Percentiles rank a stretch among this genome's conserved stretches.
phyloP scores from a whole-genome alignment of 2,888 invertebrate genomes.

The Drosophila pseudotalamancana region DNA sequence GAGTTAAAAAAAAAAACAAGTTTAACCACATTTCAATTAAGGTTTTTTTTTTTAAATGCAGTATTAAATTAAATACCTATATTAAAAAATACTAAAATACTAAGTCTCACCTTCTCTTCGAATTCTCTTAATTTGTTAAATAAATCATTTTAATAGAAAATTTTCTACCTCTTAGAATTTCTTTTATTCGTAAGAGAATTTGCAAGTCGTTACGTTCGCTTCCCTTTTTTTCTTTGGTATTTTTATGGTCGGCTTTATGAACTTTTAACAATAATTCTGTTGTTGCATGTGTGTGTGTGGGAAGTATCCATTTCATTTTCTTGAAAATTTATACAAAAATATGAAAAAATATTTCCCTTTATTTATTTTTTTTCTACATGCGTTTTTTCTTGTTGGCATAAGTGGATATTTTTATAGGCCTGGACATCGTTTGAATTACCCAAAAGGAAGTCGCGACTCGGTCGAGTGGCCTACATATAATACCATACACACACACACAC shows the following conservation, averaged over 20 bases:
- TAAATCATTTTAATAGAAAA: neutral
- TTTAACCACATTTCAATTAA: too few species aligned
- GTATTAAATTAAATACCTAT: too few species aligned
- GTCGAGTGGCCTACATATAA: slow-evolving; percentile 39
- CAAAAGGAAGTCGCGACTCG: slow-evolving; percentile 42
- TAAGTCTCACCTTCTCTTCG: neutral
- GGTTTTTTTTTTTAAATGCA: too few species aligned
- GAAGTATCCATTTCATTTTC: slow-evolving; percentile 65
- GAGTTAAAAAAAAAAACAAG: too few species aligned
- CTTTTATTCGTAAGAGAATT: slow-evolving; percentile 14
- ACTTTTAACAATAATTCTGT: slow-evolving; percentile 61
- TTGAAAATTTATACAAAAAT: slow-evolving; percentile 47
- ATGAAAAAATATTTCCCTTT: slow-evolving; percentile 10
- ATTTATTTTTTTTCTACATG: slow-evolving; percentile 1
- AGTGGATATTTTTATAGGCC: slow-evolving; percentile 30
- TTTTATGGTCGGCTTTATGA: slow-evolving; percentile 44
- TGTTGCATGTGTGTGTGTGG: slow-evolving; percentile 11
- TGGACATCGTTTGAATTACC: slow-evolving; percentile 47
- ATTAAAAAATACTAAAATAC: too few species aligned
- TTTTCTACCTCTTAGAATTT: too few species aligned
- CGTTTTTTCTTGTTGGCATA: slow-evolving; percentile 12
- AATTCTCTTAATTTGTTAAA: neutral
- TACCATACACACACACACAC: slow-evolving; percentile 1
- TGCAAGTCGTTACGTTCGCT: slow-evolving; percentile 15
- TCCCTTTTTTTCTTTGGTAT: slow-evolving; percentile 6